phyloP scores from a whole-genome alignment of 1,140 invertebrate genomes.

The Matsumurasca onukii region DNA sequence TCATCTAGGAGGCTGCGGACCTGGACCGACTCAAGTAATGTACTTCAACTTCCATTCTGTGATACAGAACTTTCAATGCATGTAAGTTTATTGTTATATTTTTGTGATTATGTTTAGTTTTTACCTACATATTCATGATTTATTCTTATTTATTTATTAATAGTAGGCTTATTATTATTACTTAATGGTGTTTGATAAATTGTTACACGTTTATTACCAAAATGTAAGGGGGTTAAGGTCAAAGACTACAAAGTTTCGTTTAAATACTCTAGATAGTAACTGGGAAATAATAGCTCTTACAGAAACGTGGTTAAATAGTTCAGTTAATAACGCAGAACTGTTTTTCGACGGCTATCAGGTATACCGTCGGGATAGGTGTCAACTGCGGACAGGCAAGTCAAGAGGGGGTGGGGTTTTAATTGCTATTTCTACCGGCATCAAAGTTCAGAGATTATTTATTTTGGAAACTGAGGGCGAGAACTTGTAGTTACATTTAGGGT shows the following conservation, averaged over 20 bases:
- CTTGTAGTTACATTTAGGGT: too few species aligned
- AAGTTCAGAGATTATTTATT: too few species aligned
- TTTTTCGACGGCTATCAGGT: not conserved
- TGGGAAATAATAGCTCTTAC: too few species aligned
- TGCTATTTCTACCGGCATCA: too few species aligned
- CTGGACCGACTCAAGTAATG: not conserved
- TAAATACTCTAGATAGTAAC: too few species aligned
- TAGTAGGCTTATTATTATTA: not conserved
- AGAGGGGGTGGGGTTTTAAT: too few species aligned
- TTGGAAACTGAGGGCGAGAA: too few species aligned
- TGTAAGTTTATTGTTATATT: not conserved
- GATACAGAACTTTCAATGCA: not conserved
- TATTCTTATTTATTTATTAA: not conserved
- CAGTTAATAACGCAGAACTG: not conserved
- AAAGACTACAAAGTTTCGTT: not conserved
- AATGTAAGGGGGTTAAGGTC: conserved; percentile 6
- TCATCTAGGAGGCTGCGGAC: not conserved
- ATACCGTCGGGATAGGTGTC: too few species aligned
- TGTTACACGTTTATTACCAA: not conserved
- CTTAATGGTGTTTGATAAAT: not conserved
- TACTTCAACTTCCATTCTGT: not conserved
- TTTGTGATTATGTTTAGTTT: not conserved
- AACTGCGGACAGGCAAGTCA: too few species aligned
- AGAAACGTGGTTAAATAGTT: not conserved
- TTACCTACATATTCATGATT: not conserved